Percentiles rank a stretch among this genome's conserved stretches.
These are phyloP conservation scores for Pristionchus japonicus DNA, from an alignment of 2,888 invertebrate genomes.

Conservation along the genomic window DNA sequence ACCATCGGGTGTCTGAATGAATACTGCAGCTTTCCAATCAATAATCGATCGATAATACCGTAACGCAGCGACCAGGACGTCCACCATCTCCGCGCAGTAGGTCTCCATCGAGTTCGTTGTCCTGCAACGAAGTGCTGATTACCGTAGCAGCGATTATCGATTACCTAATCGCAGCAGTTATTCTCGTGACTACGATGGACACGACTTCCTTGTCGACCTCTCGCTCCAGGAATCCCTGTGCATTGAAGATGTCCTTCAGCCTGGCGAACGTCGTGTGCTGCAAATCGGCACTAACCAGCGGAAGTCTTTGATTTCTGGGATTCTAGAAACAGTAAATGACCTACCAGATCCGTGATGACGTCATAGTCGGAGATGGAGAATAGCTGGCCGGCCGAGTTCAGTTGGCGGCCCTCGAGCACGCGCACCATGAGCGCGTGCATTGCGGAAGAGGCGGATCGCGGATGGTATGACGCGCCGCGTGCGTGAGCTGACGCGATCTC, in stretches of 20 bases:
- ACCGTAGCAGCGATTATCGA: conserved; percentile 5
- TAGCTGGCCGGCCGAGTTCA: conserved; percentile 90
- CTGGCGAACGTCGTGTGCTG: conserved; percentile 83
- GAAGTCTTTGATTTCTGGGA: not conserved
- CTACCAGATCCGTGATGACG: conserved; percentile 85
- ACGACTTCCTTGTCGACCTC: conserved; percentile 85
- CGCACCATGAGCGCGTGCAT: conserved; percentile 93
- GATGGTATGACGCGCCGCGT: not conserved
- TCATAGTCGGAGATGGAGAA: conserved; percentile 89
- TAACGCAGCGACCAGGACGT: conserved; percentile 88
- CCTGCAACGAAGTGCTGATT: conserved; percentile 73
- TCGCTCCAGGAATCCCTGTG: conserved; percentile 87
- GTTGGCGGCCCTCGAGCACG: conserved; percentile 89
- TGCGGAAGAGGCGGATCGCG: not conserved
- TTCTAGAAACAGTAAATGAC: not conserved
- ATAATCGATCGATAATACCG: conserved; percentile 80
- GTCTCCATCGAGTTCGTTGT: conserved; percentile 90
- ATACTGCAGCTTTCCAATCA: not conserved
- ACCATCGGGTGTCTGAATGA: conserved; percentile 25
- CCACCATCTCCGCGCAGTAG: conserved; percentile 87
- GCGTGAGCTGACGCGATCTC: not conserved
- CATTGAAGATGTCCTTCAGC: conserved; percentile 84
- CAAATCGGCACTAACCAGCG: conserved; percentile 34
- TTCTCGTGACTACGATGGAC: conserved; percentile 92
- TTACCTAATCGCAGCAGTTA: conserved; percentile 88